Evolutionary conservation across 2,797 vertebrate species (phyloP).

Genomic region (Onychomys torridus): DNA sequence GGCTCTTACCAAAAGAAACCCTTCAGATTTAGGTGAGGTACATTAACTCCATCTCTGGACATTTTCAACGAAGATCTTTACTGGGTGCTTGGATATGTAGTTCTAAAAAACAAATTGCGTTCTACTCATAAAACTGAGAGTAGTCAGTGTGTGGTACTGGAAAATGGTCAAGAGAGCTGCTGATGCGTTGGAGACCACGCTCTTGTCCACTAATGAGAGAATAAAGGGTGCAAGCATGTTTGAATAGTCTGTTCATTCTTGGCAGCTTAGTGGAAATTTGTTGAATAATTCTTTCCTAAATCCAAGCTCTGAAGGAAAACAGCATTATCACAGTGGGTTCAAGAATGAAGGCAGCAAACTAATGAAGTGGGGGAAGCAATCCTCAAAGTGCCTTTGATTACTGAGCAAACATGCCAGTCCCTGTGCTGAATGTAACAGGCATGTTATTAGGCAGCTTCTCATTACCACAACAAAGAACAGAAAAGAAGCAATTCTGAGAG

Average conservation of each 20-base stretch:
- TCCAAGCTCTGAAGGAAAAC: background rate
- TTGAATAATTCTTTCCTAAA: background rate
- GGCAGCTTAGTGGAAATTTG: background rate
- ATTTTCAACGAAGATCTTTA: slow-evolving; percentile 2
- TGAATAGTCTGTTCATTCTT: background rate
- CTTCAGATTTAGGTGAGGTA: background rate
- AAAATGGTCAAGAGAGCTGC: background rate
- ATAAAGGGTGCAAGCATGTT: background rate
- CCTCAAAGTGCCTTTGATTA: background rate
- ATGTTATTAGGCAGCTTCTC: background rate
- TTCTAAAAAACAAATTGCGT: background rate
- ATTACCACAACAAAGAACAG: background rate
- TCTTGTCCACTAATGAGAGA: background rate
- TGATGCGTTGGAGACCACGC: background rate
- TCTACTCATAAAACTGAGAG: background rate
- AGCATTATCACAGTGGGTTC: background rate
- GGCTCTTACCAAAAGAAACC: background rate
- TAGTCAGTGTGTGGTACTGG: background rate
- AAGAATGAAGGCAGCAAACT: background rate
- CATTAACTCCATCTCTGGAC: slow-evolving; percentile 4
- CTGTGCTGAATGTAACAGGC: background rate
- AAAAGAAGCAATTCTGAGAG: background rate
- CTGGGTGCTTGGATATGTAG: background rate
- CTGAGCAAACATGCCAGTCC: background rate
- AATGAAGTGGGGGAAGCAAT: background rate